These are phyloP conservation scores for Mesaphorura yosii DNA, from an alignment of 1,140 invertebrate genomes.

Conservation along the genomic window DNA sequence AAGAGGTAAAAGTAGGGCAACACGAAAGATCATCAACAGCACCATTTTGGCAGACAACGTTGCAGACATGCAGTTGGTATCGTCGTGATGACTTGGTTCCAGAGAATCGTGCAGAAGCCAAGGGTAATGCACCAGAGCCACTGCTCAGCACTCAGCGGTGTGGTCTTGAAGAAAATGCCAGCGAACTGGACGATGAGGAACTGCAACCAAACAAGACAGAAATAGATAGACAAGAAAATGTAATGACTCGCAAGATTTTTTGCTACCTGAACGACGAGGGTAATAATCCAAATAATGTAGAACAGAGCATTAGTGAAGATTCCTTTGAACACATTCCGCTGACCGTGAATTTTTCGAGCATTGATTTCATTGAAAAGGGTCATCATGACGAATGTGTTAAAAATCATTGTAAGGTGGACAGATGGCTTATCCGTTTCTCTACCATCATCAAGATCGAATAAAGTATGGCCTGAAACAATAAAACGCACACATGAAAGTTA, in stretches of 20 bases:
- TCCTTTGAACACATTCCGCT: conserved; percentile 52
- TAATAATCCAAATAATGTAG: conserved; percentile 50
- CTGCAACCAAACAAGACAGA: conserved; percentile 33
- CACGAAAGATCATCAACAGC: too few species aligned
- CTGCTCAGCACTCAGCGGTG: conserved; percentile 45
- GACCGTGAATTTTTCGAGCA: conserved; percentile 56
- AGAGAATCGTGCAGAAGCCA: conserved; percentile 50
- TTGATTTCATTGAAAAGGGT: conserved; percentile 61
- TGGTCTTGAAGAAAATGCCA: conserved; percentile 48
- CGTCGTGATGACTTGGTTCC: conserved; percentile 54
- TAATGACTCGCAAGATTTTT: background rate
- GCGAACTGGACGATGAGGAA: conserved; percentile 52
- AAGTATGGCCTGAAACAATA: conserved; percentile 33
- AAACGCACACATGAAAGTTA: background rate
- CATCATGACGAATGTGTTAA: conserved; percentile 63
- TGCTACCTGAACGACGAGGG: conserved; percentile 46
- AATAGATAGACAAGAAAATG: background rate
- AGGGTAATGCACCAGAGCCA: conserved; percentile 56
- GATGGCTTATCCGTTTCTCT: conserved; percentile 41
- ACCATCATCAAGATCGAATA: conserved; percentile 46
- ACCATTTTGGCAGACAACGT: background rate
- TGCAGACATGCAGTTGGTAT: conserved; percentile 39
- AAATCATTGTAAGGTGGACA: conserved; percentile 56
- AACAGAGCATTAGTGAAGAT: conserved; percentile 52
- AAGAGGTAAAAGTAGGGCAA: too few species aligned